phyloP scores from a whole-genome alignment of 2,888 invertebrate species.

The Cantharis nigra region DNA sequence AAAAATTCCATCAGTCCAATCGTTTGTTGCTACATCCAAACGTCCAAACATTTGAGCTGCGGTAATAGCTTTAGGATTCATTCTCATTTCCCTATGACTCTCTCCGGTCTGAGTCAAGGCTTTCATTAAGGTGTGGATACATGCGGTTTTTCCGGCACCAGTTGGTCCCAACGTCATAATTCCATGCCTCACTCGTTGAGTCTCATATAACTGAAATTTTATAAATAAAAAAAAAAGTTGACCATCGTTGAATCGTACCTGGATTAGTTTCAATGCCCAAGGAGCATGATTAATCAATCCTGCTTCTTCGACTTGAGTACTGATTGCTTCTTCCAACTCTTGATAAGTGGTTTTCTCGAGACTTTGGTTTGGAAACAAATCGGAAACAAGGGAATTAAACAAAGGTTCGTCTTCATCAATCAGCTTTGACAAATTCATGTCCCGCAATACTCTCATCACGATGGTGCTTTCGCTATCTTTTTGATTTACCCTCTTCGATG shows the following conservation, averaged over 20 bases:
- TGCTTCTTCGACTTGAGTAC: slow-evolving; percentile 77
- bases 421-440: slow-evolving; percentile 96
- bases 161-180: slow-evolving; percentile 96
- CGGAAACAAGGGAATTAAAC: slow-evolving; percentile 94
- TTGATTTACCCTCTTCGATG: slow-evolving; percentile 86
- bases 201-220: slow-evolving; percentile 79
- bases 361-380: slow-evolving; percentile 93
- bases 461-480: slow-evolving; percentile 94
- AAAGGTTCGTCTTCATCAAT: slow-evolving; percentile 97
- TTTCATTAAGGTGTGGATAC: slow-evolving; percentile 88
- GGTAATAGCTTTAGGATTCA: slow-evolving; percentile 98
- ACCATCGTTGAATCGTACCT: slow-evolving; percentile 57
- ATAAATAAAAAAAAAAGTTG: neutral
- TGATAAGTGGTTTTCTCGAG: slow-evolving; percentile 91
- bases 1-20: slow-evolving; percentile 98
- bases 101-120: slow-evolving; percentile 85
- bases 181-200: slow-evolving; percentile 92
- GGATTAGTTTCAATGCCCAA: slow-evolving; percentile 93
- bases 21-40: slow-evolving; percentile 94
- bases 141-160: slow-evolving; percentile 93
- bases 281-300: slow-evolving; percentile 90
- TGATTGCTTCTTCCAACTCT: slow-evolving; percentile 86
- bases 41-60: slow-evolving; percentile 98
- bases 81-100: slow-evolving; percentile 89
- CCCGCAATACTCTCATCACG: slow-evolving; percentile 94